A percentile compares a stretch with the other conserved stretches of the same genome.
phyloP scores from a whole-genome alignment of 2,888 invertebrate genomes.

The Ischnus inquisitorius region DNA sequence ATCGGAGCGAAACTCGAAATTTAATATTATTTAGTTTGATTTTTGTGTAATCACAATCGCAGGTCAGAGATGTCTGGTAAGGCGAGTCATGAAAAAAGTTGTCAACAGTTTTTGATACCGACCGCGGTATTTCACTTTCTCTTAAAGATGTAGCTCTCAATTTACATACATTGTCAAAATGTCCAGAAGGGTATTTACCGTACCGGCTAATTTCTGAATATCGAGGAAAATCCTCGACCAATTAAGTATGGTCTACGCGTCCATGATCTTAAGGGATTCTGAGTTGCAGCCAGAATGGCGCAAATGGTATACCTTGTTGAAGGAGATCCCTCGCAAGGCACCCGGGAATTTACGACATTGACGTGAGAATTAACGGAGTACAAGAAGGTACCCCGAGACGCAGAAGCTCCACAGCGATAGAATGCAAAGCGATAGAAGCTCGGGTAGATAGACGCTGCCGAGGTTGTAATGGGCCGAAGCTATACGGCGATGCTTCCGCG shows the following conservation, averaged over 20 bases:
- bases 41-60: no score
- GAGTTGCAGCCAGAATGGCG: constrained; percentile 13
- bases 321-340: constrained; percentile 26
- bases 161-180: no score
- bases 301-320: constrained; percentile 32
- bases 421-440: neutral
- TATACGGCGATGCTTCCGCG: neutral
- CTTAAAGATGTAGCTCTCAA: no score
- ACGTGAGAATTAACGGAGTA: constrained; percentile 48
- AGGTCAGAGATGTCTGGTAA: no score
- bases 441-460: neutral
- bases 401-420: constrained; percentile 13
- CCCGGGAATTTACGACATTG: constrained; percentile 55
- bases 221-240: constrained; percentile 47
- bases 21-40: no score
- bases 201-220: neutral
- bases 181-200: no score
- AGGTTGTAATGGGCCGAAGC: neutral
- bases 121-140: no score
- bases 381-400: neutral
- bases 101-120: no score
- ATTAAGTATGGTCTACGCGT: constrained; percentile 54
- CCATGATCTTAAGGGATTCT: constrained; percentile 25
- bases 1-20: no score
- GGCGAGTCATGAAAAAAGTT: no score